Conservation (phyloP, 1,140 invertebrate genomes). For the Pogonomyrmex barbatus region DNA sequence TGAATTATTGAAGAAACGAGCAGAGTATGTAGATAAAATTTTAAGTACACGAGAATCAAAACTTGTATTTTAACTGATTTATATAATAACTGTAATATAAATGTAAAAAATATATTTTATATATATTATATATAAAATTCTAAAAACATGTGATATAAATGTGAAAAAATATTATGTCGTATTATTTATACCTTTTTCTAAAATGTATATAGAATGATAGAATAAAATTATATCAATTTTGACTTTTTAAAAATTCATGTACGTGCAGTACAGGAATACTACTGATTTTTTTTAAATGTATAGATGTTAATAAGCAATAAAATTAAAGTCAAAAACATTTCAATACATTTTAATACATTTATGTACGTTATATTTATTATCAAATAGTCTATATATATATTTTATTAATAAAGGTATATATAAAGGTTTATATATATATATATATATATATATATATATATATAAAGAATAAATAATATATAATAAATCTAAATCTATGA, state of each 20-base stretch:
- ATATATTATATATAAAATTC: not conserved
- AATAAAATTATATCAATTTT: not conserved
- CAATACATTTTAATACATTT: not conserved
- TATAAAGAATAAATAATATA: no score
- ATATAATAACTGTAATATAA: not conserved
- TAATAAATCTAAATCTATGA: no score
- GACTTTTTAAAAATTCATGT: no score
- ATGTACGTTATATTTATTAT: no score
- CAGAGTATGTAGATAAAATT: constrained; percentile 87
- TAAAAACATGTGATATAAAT: not conserved
- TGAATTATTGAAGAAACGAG: constrained; percentile 86
- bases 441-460: no score
- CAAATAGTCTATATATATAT: no score
- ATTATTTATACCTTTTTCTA: not conserved
- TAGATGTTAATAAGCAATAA: no score
- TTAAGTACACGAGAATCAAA: constrained; percentile 81
- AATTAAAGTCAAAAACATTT: no score
- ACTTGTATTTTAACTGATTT: constrained; percentile 74
- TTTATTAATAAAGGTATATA: no score
- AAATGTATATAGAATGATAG: constrained; percentile 9
- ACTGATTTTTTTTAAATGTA: no score
- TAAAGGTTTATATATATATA: no score
- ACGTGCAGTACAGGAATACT: no score
- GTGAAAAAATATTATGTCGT: not conserved
- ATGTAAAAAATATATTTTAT: not conserved